Evolutionary conservation across 2,888 invertebrate genomes (phyloP), one percentile per base, ranked within the genome.

Genomic region (Macaria liturata): DNA sequence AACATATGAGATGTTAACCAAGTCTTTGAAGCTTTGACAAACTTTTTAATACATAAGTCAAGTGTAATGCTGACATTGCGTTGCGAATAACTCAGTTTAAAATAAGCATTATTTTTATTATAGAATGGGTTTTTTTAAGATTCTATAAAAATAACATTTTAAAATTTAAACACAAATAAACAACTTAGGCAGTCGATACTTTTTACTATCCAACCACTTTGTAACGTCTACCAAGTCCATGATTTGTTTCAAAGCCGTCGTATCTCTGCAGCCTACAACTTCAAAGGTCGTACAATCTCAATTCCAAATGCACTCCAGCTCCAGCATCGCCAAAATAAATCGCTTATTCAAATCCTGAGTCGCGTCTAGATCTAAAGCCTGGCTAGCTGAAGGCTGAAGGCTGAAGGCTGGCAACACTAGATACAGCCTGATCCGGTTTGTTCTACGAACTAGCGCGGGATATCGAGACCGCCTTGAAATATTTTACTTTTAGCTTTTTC

Each of bases 341-440:
- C 61, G 66, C 58, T 66, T 66, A 67, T 69, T 67, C 67, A 59
- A 67, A 71, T 68, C 67, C 62, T 8, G 57, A 54, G 62, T 55
- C 77, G 65, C 65, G 76, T 84, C 83, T 64, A 84, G 83, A 64
- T 57, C 67, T 68, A 66, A 57, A 67, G 72, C 75, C 69, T 61
- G 71, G 46, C 20, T 20, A 20, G 20, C 20, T 20, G 20, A 20
- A 20, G 20, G 20, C 20, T 20, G 20, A 20, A 20, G 20, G 20
- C 20, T 20, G 20, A 20, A 20, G 69, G 61, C 73, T 74, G 72
- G 68, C 72, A 74, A 72, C 70, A 59, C 67, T 67, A 75, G 80
- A 82, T 81, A 80, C 79, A 75, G 69, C 72, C 78, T 83, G 85
- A 87, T 86, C 84, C 84, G 76, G 84, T 87, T 84, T 82, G 83